A percentile compares a stretch with the other conserved stretches of the same genome.
These are phyloP conservation scores for Physella acuta DNA, from an alignment of 1,140 invertebrate species.

Conservation along the genomic window DNA sequence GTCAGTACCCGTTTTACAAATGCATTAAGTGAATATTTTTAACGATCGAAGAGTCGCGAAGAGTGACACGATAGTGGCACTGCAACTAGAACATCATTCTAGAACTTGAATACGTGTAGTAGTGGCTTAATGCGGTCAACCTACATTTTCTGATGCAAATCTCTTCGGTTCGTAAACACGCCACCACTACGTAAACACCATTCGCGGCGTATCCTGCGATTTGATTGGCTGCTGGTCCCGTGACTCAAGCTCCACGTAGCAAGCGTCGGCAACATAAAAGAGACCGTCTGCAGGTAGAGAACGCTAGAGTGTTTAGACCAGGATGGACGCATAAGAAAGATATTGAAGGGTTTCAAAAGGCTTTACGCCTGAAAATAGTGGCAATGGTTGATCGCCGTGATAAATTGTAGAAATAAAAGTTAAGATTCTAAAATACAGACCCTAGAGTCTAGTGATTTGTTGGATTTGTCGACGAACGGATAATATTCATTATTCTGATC, in stretches of 20 bases:
- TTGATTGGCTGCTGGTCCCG: slow-evolving; percentile 25
- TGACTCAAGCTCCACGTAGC: slow-evolving; percentile 25
- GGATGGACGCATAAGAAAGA: slow-evolving; percentile 12
- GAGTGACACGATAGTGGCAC: no score
- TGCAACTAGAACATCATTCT: no score
- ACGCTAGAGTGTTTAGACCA: slow-evolving; percentile 21
- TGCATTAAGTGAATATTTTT: no score
- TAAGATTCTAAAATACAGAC: neutral
- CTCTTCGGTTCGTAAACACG: slow-evolving; percentile 1
- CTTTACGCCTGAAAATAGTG: slow-evolving; percentile 3
- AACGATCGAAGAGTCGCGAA: no score
- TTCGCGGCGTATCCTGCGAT: neutral
- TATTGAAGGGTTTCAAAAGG: slow-evolving; percentile 1
- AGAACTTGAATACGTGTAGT: no score
- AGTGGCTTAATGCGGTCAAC: no score
- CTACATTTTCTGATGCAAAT: slow-evolving; percentile 9
- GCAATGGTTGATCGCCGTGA: slow-evolving; percentile 8
- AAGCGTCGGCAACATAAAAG: slow-evolving; percentile 22
- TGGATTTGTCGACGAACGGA: slow-evolving; percentile 16
- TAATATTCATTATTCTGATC: neutral
- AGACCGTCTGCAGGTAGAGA: slow-evolving; percentile 13
- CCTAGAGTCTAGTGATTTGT: neutral
- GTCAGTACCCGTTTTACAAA: no score
- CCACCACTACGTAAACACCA: slow-evolving; percentile 20
- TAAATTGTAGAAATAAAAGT: slow-evolving; percentile 6